A percentile compares a stretch with the other conserved stretches of the same genome.
Evolutionary conservation across 92 coral and sea anemone species (phyloP).

Genomic region (Epizoanthus illoricatus): DNA sequence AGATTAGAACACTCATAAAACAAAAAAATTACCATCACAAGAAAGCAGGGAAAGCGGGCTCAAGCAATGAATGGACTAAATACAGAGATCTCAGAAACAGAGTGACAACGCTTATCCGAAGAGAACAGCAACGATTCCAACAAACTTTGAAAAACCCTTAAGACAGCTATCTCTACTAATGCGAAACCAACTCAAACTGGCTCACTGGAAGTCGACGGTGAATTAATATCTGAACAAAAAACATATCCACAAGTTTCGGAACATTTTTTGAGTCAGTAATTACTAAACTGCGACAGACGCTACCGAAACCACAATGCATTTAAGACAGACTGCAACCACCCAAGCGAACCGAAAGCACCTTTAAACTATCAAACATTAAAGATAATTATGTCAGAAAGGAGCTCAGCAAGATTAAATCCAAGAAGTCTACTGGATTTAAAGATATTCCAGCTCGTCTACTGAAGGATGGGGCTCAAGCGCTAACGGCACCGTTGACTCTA

Average conservation of each 20-base stretch:
- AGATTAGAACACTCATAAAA: too few relatives aligned
- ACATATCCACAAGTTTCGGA: slow-evolving; percentile 39
- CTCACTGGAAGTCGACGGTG: slow-evolving; percentile 17
- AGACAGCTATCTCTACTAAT: too few relatives aligned
- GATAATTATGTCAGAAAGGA: background rate
- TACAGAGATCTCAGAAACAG: slow-evolving; percentile 17
- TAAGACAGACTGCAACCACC: background rate
- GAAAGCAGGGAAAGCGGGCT: background rate
- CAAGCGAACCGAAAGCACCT: background rate
- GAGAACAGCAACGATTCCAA: background rate
- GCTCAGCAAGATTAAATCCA: background rate
- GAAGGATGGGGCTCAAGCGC: too few relatives aligned
- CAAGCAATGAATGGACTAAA: background rate
- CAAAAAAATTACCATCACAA: too few relatives aligned
- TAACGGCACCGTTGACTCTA: too few relatives aligned
- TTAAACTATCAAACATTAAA: background rate
- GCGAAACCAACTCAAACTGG: background rate
- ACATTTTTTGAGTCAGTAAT: slow-evolving; percentile 28
- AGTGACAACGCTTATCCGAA: background rate
- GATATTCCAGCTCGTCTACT: too few relatives aligned
- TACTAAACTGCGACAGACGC: background rate
- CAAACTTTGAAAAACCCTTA: too few relatives aligned
- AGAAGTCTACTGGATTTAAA: background rate
- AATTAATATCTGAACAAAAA: slow-evolving; percentile 11
- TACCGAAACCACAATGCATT: background rate